Evolutionary conservation across 2,888 invertebrate species (phyloP).

Genomic region (Netelia fuscicornis): DNA sequence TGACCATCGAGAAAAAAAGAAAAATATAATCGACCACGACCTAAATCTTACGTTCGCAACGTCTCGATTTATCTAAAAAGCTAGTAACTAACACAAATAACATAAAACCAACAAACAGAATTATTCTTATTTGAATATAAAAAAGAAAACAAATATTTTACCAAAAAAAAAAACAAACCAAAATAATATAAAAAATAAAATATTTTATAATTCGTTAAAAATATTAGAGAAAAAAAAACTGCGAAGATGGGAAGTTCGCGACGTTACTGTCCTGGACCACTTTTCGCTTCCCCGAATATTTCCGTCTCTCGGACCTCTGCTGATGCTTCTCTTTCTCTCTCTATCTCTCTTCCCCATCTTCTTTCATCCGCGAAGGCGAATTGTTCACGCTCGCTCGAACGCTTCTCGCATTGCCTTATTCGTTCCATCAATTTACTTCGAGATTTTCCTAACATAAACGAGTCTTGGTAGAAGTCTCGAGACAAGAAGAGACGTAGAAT

Average conservation of each 20-base stretch:
- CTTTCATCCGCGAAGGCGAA: neutral
- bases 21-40: neutral
- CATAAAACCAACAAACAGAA: too few species aligned
- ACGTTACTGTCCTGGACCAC: neutral
- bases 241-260: neutral
- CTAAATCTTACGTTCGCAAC: too few species aligned
- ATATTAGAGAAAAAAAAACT: neutral
- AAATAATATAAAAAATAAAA: neutral
- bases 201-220: neutral
- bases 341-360: neutral
- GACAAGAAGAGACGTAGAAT: slow-evolving; percentile 8
- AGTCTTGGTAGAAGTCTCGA: slow-evolving; percentile 16
- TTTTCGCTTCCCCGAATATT: neutral
- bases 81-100: too few species aligned
- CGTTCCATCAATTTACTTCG: neutral
- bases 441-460: slow-evolving; percentile 1
- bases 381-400: neutral
- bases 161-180: too few species aligned
- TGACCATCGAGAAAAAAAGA: neutral
- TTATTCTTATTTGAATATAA: too few species aligned
- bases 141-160: too few species aligned
- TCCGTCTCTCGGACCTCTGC: too few species aligned
- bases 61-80: too few species aligned
- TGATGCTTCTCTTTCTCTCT: too few species aligned
- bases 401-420: neutral